A percentile compares a stretch with the other conserved stretches of the same genome.
Conservation (phyloP, 2,888 invertebrate species). For the Periphyllus acericola region DNA sequence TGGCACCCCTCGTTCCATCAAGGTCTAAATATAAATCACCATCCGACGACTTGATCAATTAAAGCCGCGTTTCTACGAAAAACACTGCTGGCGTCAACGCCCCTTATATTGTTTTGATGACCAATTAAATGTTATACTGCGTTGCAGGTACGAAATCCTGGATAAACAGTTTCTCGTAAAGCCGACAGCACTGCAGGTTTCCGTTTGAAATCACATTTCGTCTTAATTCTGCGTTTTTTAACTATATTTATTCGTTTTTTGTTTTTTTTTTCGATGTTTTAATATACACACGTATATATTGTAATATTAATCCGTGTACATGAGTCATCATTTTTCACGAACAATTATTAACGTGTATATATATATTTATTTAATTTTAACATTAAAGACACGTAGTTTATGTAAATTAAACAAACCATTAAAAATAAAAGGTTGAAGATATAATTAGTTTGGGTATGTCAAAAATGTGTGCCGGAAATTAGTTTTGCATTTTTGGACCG, state of each 20-base stretch:
- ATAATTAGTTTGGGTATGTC: neutral
- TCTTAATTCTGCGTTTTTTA: neutral
- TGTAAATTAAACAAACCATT: neutral
- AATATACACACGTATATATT: neutral
- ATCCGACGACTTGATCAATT: conserved; percentile 29
- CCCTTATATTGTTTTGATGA: neutral
- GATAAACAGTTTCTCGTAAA: neutral
- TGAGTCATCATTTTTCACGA: no score
- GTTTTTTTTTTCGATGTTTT: no score
- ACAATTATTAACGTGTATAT: no score
- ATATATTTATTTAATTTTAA: no score
- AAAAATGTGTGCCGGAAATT: neutral
- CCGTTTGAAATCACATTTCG: neutral
- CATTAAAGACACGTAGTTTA: neutral
- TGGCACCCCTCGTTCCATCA: neutral
- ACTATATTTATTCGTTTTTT: no score
- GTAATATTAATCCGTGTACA: no score
- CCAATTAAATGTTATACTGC: neutral
- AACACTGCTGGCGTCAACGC: neutral
- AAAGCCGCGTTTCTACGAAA: neutral
- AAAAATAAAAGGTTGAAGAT: neutral
- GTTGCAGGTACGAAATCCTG: neutral
- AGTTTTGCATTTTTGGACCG: neutral
- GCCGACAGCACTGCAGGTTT: neutral
- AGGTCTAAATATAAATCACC: conserved; percentile 42